phyloP scores from a whole-genome alignment of 2,113 vertebrate genomes.

The Oceanodroma tethys region DNA sequence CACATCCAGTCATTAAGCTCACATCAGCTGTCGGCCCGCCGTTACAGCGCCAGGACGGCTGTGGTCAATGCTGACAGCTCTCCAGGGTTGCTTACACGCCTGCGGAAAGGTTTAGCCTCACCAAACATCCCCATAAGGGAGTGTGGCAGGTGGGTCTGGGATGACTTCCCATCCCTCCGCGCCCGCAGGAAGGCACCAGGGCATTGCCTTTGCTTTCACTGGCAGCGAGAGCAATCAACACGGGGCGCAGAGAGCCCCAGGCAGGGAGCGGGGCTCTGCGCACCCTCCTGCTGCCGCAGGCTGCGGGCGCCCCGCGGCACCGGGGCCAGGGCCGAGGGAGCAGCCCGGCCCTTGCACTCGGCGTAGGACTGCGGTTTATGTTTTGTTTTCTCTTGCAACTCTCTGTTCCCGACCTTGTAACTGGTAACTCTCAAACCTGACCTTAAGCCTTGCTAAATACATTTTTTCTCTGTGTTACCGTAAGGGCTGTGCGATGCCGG shows the following conservation, averaged over 20 bases:
- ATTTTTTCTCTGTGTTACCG: background rate
- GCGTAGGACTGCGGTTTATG: accelerated
- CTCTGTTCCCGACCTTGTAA: background rate
- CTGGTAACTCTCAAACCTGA: background rate
- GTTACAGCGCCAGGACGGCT: background rate
- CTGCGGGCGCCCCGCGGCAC: accelerated
- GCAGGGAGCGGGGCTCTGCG: background rate
- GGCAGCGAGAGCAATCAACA: accelerated
- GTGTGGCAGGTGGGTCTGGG: accelerated
- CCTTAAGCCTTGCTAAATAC: background rate
- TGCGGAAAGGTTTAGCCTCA: background rate
- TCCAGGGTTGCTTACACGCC: accelerated
- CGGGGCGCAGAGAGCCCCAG: background rate
- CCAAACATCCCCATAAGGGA: background rate
- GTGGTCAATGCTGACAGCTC: background rate
- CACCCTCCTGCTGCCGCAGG: accelerated
- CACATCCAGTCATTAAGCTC: background rate
- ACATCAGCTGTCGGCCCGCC: accelerated
- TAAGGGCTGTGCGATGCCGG: background rate
- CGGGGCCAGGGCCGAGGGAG: accelerated
- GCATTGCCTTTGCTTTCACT: background rate
- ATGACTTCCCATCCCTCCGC: background rate
- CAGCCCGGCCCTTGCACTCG: background rate
- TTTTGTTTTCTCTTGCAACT: background rate
- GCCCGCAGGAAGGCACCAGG: accelerated